phyloP scores from a whole-genome alignment of 2,113 vertebrate species.

The Scopus umbretta region DNA sequence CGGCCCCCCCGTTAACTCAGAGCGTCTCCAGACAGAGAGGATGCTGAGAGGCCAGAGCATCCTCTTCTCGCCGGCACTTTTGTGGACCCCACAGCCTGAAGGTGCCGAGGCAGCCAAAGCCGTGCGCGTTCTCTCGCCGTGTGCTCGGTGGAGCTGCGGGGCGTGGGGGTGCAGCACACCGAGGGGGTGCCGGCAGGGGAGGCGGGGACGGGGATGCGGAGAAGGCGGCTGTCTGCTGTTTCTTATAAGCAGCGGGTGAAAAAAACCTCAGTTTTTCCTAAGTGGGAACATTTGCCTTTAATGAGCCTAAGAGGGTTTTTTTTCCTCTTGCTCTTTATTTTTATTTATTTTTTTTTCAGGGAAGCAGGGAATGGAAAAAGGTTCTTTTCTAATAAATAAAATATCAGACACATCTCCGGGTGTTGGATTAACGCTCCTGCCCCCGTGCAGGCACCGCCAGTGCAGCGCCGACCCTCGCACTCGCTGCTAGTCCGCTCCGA shows the following conservation, averaged over 20 bases:
- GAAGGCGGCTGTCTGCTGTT: not conserved
- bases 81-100: accelerated
- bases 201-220: not conserved
- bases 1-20: accelerated
- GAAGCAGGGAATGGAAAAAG: not conserved
- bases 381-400: not conserved
- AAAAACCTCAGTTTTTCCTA: not conserved
- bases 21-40: not conserved
- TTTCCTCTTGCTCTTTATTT: not conserved
- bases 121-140: accelerated
- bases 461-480: not conserved
- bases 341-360: not conserved
- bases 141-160: not conserved
- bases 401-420: not conserved
- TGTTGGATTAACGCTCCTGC: accelerated
- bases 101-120: accelerated
- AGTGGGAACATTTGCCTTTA: constrained; percentile 44
- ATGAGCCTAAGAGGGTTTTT: not conserved
- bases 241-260: not conserved
- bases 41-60: not conserved
- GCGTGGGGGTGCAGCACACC: not conserved
- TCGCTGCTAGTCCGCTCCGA: not conserved
- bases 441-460: not conserved
- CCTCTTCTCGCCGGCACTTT: not conserved
- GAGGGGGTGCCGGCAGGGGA: not conserved